Conservation (phyloP, 1,140 invertebrate species). For the Dendrolimus kikuchii region DNA sequence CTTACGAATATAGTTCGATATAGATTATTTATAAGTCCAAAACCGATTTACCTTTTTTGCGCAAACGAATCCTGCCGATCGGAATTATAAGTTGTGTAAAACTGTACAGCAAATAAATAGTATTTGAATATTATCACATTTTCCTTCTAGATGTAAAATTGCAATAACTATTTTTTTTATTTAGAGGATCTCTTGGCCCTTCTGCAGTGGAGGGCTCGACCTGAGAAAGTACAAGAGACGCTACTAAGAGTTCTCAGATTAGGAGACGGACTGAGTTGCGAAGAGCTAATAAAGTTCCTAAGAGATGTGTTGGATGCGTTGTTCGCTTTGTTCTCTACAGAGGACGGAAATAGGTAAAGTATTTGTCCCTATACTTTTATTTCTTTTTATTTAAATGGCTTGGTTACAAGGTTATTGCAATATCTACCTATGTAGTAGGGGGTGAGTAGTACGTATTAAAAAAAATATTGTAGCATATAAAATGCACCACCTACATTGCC, state of each 20-base stretch:
- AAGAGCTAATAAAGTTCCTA: slow-evolving; percentile 97
- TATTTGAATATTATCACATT: no score
- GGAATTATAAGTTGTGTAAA: no score
- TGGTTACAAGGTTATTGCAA: no score
- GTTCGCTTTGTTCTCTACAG: slow-evolving; percentile 95
- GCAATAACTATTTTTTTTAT: slow-evolving; percentile 31
- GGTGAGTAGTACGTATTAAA: no score
- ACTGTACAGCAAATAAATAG: no score
- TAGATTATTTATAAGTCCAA: no score
- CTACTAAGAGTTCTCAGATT: slow-evolving; percentile 84
- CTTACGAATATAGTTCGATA: no score
- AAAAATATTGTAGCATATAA: no score
- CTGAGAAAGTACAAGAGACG: slow-evolving; percentile 89
- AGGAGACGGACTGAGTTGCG: slow-evolving; percentile 83
- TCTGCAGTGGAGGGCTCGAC: slow-evolving; percentile 92
- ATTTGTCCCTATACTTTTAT: slow-evolving; percentile 35
- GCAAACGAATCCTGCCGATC: no score
- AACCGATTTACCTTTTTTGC: no score
- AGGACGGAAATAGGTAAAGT: slow-evolving; percentile 86
- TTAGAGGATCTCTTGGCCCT: slow-evolving; percentile 89
- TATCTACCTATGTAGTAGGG: no score
- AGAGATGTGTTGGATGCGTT: slow-evolving; percentile 96
- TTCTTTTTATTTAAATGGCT: neutral
- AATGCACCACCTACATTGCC: no score
- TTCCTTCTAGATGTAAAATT: neutral